These are phyloP conservation scores for Gambusia affinis DNA, from an alignment of 2,113 vertebrate species.

Conservation along the genomic window DNA sequence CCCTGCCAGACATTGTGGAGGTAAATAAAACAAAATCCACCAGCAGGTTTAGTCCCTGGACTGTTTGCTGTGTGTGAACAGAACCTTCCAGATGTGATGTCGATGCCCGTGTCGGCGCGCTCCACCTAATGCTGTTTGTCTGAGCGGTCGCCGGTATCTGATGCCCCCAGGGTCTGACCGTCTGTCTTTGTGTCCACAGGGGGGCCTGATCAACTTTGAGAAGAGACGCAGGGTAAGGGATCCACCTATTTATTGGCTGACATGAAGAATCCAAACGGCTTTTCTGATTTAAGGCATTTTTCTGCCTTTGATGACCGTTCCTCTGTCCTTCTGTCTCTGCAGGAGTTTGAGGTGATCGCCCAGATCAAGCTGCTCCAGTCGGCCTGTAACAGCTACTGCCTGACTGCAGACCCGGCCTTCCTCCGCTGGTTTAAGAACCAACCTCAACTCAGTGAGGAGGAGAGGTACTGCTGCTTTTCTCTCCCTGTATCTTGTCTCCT, in stretches of 20 bases:
- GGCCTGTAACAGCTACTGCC: conserved; percentile 93
- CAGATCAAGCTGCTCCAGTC: conserved; percentile 96
- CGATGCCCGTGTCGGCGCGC: neutral
- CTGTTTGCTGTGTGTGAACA: conserved; percentile 20
- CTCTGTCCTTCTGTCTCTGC: conserved; percentile 22
- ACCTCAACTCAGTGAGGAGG: conserved; percentile 86
- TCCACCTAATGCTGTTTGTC: conserved; percentile 52
- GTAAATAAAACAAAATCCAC: conserved; percentile 68
- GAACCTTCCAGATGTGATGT: too few species aligned
- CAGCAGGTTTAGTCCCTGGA: conserved; percentile 21
- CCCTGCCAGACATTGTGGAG: conserved; percentile 89
- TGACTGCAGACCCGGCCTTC: conserved; percentile 84
- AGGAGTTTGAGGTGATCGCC: conserved; percentile 97
- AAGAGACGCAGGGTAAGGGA: conserved; percentile 90
- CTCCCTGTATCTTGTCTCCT: neutral
- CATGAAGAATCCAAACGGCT: neutral
- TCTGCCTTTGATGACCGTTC: neutral
- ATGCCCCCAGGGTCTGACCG: conserved; percentile 47
- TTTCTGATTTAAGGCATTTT: neutral
- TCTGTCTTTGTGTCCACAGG: conserved; percentile 75
- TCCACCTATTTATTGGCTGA: neutral
- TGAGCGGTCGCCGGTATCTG: conserved; percentile 47
- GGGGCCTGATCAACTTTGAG: conserved; percentile 94
- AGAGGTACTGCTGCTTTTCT: conserved; percentile 82
- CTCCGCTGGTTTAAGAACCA: conserved; percentile 90